These are phyloP conservation scores for Gymnorhina tibicen DNA, from an alignment of 2,113 vertebrate species.

Conservation along the genomic window DNA sequence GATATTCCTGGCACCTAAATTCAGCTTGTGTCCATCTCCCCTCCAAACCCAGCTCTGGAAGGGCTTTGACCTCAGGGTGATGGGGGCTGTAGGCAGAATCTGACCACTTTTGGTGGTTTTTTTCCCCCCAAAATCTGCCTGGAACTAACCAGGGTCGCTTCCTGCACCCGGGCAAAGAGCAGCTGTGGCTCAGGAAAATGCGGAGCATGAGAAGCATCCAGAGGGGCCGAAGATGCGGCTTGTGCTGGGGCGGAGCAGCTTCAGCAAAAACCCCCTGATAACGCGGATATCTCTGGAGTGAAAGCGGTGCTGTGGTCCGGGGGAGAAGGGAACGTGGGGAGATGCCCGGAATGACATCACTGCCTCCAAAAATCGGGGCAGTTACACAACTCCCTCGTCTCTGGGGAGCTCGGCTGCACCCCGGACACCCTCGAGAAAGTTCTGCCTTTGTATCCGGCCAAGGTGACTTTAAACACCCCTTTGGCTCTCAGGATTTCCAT, in stretches of 20 bases:
- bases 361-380: not conserved
- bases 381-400: not conserved
- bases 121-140: accelerated
- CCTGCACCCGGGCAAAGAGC: accelerated
- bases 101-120: accelerated
- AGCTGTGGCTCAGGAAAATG: not conserved
- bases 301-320: not conserved
- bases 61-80: not conserved
- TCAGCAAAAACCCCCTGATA: not conserved
- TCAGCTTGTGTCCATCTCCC: not conserved
- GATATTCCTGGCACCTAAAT: not conserved
- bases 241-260: not conserved
- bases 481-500: not conserved
- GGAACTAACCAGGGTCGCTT: not conserved
- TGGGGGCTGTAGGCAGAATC: not conserved
- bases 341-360: accelerated
- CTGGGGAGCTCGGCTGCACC: not conserved
- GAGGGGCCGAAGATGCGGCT: not conserved
- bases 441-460: not conserved
- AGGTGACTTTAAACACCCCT: not conserved
- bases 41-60: not conserved
- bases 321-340: accelerated
- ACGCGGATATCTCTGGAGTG: not conserved
- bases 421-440: not conserved
- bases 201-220: accelerated